Evolutionary conservation across 1,140 invertebrate species (phyloP).

Genomic region (Eufriesea mexicana): DNA sequence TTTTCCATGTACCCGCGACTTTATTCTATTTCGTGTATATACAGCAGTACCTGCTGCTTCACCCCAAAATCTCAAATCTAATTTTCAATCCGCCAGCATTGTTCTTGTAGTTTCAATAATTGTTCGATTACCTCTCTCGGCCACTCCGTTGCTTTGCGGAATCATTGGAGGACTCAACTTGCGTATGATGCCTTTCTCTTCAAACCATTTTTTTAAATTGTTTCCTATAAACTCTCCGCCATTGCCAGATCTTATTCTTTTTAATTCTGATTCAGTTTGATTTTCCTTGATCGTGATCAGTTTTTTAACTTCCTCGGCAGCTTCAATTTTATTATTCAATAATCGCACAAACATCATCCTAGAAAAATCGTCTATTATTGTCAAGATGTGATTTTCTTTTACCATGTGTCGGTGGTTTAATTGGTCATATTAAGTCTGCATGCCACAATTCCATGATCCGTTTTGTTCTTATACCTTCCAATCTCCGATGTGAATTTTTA

Average conservation of each 20-base stretch:
- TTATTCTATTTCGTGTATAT: slow-evolving; percentile 30
- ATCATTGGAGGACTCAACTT: slow-evolving; percentile 61
- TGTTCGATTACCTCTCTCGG: slow-evolving; percentile 75
- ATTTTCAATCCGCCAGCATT: slow-evolving; percentile 29
- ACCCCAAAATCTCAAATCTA: neutral
- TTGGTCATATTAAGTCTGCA: slow-evolving; percentile 3
- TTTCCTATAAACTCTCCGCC: too few species aligned
- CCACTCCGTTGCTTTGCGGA: slow-evolving; percentile 75
- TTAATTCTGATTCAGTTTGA: too few species aligned
- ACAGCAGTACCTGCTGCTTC: slow-evolving; percentile 39
- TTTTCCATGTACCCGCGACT: neutral
- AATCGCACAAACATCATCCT: neutral
- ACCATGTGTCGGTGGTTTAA: neutral
- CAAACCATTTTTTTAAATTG: too few species aligned
- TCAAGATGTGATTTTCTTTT: neutral
- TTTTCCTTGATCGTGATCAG: too few species aligned
- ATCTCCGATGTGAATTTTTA: neutral
- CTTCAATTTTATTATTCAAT: too few species aligned
- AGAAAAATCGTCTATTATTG: slow-evolving; percentile 18
- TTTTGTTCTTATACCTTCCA: neutral
- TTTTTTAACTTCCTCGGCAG: too few species aligned
- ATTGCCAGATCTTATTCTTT: too few species aligned
- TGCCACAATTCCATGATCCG: neutral
- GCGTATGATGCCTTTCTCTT: slow-evolving; percentile 7
- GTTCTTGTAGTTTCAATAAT: slow-evolving; percentile 46